Percentiles rank a stretch among this genome's conserved stretches.
These are phyloP conservation scores for human DNA, from an alignment of 2,113 vertebrate genomes.

Conservation along the genomic window DNA sequence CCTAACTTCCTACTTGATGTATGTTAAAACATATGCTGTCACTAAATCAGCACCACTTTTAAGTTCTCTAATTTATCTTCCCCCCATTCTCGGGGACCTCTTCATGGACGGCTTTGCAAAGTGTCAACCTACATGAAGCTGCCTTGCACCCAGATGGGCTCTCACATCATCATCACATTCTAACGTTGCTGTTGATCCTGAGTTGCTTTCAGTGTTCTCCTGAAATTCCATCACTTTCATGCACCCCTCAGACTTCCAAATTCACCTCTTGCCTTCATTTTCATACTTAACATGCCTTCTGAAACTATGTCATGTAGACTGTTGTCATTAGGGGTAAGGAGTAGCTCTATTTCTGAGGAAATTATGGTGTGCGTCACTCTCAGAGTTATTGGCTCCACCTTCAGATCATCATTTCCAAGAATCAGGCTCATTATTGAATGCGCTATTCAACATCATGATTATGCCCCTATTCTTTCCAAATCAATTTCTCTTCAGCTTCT, in stretches of 20 bases:
- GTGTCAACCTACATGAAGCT: background rate
- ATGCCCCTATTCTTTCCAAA: conserved; percentile 64
- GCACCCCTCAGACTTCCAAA: background rate
- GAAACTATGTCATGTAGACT: background rate
- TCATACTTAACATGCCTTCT: background rate
- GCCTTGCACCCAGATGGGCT: background rate
- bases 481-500: conserved; percentile 67
- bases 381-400: conserved; percentile 20
- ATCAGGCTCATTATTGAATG: conserved; percentile 44
- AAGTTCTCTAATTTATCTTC: background rate
- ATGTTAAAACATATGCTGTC: background rate
- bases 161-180: background rate
- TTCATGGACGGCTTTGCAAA: background rate
- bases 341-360: conserved; percentile 58
- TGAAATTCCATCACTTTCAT: background rate
- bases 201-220: background rate
- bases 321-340: background rate
- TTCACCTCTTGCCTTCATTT: background rate
- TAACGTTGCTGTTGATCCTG: fast-evolving
- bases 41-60: background rate
- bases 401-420: conserved; percentile 54
- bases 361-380: conserved; percentile 60
- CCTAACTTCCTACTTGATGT: background rate
- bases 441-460: conserved; percentile 32
- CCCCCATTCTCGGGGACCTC: background rate